Evolutionary conservation across 2,797 vertebrate genomes (phyloP).

Genomic region (Capromys pilorides): DNA sequence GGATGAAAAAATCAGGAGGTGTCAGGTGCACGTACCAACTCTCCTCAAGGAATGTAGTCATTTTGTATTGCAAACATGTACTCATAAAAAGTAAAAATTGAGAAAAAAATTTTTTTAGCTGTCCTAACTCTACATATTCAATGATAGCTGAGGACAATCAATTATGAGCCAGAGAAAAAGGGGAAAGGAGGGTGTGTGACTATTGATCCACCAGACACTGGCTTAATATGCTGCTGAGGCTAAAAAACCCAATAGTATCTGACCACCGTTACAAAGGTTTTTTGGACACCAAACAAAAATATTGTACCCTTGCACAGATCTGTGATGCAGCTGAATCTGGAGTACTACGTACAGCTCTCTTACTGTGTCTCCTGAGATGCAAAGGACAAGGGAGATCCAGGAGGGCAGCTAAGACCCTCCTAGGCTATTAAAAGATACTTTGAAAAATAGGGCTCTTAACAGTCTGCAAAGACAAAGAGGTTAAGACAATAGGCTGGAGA

Average conservation of each 20-base stretch:
- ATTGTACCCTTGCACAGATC: constrained; percentile 4
- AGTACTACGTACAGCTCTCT: background rate
- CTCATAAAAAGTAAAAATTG: background rate
- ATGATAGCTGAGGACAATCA: constrained; percentile 45
- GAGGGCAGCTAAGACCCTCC: background rate
- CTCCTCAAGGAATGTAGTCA: background rate
- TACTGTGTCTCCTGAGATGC: background rate
- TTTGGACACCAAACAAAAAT: constrained; percentile 61
- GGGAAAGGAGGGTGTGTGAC: fast-evolving
- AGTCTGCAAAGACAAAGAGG: constrained; percentile 64
- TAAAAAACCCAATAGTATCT: constrained; percentile 47
- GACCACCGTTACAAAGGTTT: constrained; percentile 51
- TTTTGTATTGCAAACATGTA: background rate
- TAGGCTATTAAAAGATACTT: constrained; percentile 20
- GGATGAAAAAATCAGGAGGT: background rate
- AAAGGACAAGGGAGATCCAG: background rate
- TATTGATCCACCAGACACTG: constrained; percentile 16
- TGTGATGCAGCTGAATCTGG: constrained; percentile 37
- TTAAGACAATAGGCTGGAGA: background rate
- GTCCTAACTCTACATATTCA: constrained; percentile 1
- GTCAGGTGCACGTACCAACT: background rate
- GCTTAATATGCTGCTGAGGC: constrained; percentile 56
- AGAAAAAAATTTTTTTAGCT: background rate
- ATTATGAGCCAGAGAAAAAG: background rate
- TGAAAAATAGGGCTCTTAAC: constrained; percentile 35